phyloP scores from a whole-genome alignment of 2,888 invertebrate genomes.

The Gisinianus flammeolus region DNA sequence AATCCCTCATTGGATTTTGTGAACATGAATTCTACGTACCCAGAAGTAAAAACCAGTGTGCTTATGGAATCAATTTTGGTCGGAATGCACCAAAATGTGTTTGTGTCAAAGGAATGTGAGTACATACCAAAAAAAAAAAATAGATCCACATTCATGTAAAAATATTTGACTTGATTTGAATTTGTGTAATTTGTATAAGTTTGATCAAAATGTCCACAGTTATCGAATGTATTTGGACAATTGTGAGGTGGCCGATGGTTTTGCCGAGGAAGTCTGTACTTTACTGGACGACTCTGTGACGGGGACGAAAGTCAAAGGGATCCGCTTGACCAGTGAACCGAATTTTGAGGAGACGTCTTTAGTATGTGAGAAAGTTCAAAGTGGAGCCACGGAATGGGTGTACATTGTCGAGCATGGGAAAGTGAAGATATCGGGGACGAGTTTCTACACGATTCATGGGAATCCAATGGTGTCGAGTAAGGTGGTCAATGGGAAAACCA shows the following conservation, averaged over 20 bases:
- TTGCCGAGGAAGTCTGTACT: constrained; percentile 50
- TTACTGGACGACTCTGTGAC: constrained; percentile 39
- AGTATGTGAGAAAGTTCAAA: constrained; percentile 37
- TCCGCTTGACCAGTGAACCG: constrained; percentile 46
- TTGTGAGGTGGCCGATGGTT: constrained; percentile 53
- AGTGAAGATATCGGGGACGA: constrained; percentile 28
- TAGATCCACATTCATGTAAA: background rate
- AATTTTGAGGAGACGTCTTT: constrained; percentile 43
- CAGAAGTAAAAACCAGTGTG: background rate
- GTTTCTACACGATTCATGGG: constrained; percentile 47
- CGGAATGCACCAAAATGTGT: constrained; percentile 46
- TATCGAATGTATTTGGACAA: constrained; percentile 49
- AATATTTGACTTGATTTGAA: constrained; percentile 9
- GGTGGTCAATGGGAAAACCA: constrained; percentile 25
- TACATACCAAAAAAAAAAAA: background rate
- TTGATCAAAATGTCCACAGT: background rate
- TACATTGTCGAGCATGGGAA: constrained; percentile 35
- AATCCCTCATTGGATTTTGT: constrained; percentile 24
- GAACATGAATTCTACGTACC: constrained; percentile 28
- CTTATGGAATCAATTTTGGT: constrained; percentile 44
- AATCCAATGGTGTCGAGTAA: constrained; percentile 34
- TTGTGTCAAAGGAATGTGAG: constrained; percentile 55
- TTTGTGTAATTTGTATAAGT: background rate
- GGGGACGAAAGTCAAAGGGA: constrained; percentile 41
- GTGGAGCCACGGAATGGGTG: constrained; percentile 38